A percentile compares a stretch with the other conserved stretches of the same genome.
These are phyloP conservation scores for Xyliphius kryptos DNA, from an alignment of 2,113 vertebrate genomes.

Conservation along the genomic window DNA sequence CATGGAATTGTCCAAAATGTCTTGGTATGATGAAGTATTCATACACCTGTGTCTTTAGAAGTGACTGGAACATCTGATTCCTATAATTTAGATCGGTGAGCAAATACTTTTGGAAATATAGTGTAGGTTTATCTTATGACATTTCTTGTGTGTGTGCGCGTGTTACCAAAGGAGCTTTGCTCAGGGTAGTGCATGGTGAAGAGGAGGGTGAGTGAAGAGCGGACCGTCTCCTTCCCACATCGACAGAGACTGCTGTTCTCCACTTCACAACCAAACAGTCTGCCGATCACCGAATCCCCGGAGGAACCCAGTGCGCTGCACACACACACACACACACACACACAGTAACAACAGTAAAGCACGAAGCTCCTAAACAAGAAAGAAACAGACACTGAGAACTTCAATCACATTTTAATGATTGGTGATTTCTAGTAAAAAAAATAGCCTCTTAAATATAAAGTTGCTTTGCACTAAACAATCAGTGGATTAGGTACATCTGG, in stretches of 20 bases:
- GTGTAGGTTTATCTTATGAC: too few relatives aligned
- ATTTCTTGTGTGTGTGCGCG: neutral
- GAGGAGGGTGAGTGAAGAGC: conserved; percentile 86
- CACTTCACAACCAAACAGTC: conserved; percentile 92
- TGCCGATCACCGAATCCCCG: conserved; percentile 82
- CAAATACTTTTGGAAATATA: too few relatives aligned
- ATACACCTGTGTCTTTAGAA: too few relatives aligned
- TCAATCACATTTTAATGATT: neutral
- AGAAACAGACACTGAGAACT: neutral
- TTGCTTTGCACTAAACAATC: too few relatives aligned
- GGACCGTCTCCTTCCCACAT: conserved; percentile 92
- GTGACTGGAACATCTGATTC: too few relatives aligned
- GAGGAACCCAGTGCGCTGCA: conserved; percentile 78
- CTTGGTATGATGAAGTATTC: too few relatives aligned
- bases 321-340: conserved; percentile 19
- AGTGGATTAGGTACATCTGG: too few relatives aligned
- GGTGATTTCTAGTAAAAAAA: too few relatives aligned
- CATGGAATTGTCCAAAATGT: too few relatives aligned
- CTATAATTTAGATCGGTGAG: too few relatives aligned
- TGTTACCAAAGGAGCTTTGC: conserved; percentile 65
- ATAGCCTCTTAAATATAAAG: too few relatives aligned
- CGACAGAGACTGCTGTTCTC: conserved; percentile 98
- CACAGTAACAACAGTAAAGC: neutral
- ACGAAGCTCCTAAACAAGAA: neutral
- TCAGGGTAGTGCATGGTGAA: conserved; percentile 98